phyloP scores from a whole-genome alignment of 2,888 invertebrate genomes.

The Periphyllus acericola region DNA sequence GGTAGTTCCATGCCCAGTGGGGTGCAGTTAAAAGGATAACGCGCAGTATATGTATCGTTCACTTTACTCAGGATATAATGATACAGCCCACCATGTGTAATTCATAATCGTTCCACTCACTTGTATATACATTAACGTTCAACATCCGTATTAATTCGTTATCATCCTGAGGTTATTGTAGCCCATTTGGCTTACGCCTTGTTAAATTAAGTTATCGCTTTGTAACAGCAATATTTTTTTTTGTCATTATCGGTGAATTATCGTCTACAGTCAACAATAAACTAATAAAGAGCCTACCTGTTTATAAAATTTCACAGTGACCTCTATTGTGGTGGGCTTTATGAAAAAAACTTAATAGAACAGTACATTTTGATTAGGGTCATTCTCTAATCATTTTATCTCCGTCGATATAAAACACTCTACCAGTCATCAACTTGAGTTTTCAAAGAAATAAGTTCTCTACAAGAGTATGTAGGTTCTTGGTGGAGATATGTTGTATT shows the following conservation, averaged over 20 bases:
- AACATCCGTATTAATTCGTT: constrained; percentile 50
- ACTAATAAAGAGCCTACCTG: background rate
- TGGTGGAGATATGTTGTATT: background rate
- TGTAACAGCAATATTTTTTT: constrained; percentile 15
- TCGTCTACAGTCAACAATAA: background rate
- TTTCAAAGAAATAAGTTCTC: background rate
- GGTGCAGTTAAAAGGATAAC: constrained; percentile 1
- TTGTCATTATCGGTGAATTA: constrained; percentile 41
- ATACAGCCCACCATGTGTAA: constrained; percentile 7
- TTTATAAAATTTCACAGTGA: constrained; percentile 15
- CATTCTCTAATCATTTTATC: constrained; percentile 25
- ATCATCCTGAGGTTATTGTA: constrained; percentile 7
- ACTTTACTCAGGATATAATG: background rate
- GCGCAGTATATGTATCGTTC: background rate
- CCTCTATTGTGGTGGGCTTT: constrained; percentile 9
- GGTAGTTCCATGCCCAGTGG: constrained; percentile 17
- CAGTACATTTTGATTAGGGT: constrained; percentile 28
- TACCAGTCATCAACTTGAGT: constrained; percentile 26
- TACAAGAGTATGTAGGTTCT: background rate
- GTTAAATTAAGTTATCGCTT: constrained; percentile 33
- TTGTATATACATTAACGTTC: constrained; percentile 22
- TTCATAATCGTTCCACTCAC: constrained; percentile 43
- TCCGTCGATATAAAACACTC: background rate
- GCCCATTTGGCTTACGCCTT: constrained; percentile 22
- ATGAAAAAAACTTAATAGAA: background rate